Conservation (phyloP, 2,113 vertebrate genomes). For the Hippocampus zosterae region DNA sequence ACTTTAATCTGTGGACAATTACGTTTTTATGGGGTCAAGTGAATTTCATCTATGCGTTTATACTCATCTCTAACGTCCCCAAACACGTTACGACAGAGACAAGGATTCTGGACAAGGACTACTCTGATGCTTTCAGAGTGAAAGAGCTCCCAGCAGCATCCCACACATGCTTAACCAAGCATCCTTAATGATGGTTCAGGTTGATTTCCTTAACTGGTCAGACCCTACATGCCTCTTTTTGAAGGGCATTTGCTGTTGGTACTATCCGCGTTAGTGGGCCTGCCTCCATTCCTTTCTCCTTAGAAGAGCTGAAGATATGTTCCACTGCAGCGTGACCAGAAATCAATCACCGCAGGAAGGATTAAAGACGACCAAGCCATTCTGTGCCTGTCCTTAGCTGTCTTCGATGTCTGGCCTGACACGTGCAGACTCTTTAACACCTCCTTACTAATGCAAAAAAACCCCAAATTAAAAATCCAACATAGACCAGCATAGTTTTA, state of each 20-base stretch:
- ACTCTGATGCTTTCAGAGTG: neutral
- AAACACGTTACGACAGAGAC: neutral
- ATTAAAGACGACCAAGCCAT: slow-evolving; percentile 50
- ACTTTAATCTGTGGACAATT: neutral
- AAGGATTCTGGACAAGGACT: neutral
- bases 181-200: slow-evolving; percentile 22
- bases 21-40: slow-evolving; percentile 7
- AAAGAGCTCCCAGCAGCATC: slow-evolving; percentile 7
- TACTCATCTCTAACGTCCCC: neutral
- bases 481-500: too few relatives aligned
- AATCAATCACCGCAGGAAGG: slow-evolving; percentile 57
- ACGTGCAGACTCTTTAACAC: slow-evolving; percentile 40
- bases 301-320: slow-evolving; percentile 37
- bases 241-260: slow-evolving; percentile 24
- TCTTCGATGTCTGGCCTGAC: slow-evolving; percentile 30
- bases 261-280: slow-evolving; percentile 26
- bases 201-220: slow-evolving; percentile 10
- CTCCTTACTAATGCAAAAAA: neutral
- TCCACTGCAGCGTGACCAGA: slow-evolving; percentile 51
- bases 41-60: neutral
- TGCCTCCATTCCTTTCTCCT: slow-evolving; percentile 11
- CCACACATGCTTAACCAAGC: slow-evolving; percentile 28
- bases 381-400: slow-evolving; percentile 35
- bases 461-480: too few relatives aligned
- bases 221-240: slow-evolving; percentile 21